Evolutionary conservation across 2,113 vertebrate species (phyloP).

Genomic region (Xenopus borealis): DNA sequence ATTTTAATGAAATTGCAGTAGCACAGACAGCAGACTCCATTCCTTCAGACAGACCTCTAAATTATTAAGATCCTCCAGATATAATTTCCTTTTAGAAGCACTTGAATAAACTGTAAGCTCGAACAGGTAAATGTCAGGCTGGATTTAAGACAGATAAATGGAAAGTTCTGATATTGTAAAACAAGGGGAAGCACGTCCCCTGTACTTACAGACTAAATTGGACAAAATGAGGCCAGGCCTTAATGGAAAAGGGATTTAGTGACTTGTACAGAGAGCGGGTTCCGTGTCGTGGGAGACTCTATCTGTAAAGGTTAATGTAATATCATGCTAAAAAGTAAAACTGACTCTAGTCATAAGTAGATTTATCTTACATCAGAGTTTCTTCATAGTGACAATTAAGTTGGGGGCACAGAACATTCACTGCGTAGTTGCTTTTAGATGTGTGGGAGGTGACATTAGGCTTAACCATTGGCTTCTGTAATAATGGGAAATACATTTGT

Average conservation of each 20-base stretch:
- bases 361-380: too few relatives aligned
- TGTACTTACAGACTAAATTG: constrained; percentile 21
- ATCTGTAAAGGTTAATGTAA: background rate
- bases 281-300: background rate
- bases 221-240: constrained; percentile 35
- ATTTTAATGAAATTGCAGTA: constrained; percentile 14
- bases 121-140: constrained; percentile 34
- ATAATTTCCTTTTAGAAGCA: constrained; percentile 9
- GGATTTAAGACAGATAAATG: constrained; percentile 33
- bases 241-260: constrained; percentile 20
- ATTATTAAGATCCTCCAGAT: constrained; percentile 28
- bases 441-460: too few relatives aligned
- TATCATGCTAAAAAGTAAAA: background rate
- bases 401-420: too few relatives aligned
- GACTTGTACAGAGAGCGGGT: background rate
- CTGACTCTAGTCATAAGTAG: too few relatives aligned
- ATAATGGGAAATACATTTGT: too few relatives aligned
- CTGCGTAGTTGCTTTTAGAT: too few relatives aligned
- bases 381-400: too few relatives aligned
- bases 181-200: constrained; percentile 11
- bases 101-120: constrained; percentile 33
- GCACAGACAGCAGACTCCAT: constrained; percentile 19
- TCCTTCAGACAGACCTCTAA: constrained; percentile 16
- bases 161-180: constrained; percentile 27
- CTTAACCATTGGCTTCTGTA: too few relatives aligned